Base-by-base conservation (phyloP, 2,888 invertebrate species). In the Cephalotes varians region DNA sequence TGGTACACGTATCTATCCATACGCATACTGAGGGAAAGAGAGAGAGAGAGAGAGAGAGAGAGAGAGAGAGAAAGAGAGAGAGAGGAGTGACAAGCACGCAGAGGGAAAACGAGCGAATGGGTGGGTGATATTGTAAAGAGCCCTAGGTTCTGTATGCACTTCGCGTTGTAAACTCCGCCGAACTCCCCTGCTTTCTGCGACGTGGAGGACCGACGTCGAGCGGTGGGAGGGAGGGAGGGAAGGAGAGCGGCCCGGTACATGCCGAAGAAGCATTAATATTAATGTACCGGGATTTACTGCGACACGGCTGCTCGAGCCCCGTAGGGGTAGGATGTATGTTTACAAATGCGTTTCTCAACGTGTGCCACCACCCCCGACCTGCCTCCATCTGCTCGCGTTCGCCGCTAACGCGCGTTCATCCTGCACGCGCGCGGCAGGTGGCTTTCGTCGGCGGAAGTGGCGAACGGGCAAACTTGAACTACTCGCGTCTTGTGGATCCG, bases 191-290 rank as follows among this genome's bases (percentile, higher is more conserved):
- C 86, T 86, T 87, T 86, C 89, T 84, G 84, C 85, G 81, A 76
- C 71, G 79, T 54, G 73, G 60, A 73, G 82, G 83, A 88, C 82
- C 80, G 84, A 81, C 51, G 58, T 65, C 56, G 77, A 67, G 86
- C 73, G 80, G 82, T 25, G 81, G 79, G 82, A 81, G 54, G 4
- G 44, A 21, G 67, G n/a, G n/a, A 37, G 9, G 2, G 37, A 9
- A 18, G 18, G 18, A 25, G 54, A 69, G 34, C 47, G 74, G 60
- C 74, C 81, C 85, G 81, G 88, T 88, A 90, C 90, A 90, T 91
- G 91, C 92, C 93, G 90, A 92, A 93, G 93, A 91, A 88, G 89
- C 92, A 93, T 93, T 93, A 93, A 93, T 93, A 93, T 93, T 93
- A 93, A 93, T 93, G 93, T 90, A 87, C 88, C 87, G 90, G 91